These are phyloP conservation scores for Tachina grossa DNA, from an alignment of 2,888 invertebrate species.

Conservation along the genomic window DNA sequence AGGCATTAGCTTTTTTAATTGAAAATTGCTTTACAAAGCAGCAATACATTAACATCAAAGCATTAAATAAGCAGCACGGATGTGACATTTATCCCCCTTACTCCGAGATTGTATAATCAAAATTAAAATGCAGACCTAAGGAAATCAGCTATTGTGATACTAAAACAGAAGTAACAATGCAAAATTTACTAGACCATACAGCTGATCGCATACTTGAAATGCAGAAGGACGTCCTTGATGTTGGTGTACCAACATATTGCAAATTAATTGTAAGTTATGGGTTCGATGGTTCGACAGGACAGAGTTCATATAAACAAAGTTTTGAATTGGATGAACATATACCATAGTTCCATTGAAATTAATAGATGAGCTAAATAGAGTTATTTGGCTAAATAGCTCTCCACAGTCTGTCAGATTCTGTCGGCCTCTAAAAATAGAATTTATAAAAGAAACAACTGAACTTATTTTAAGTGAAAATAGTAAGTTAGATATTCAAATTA, in stretches of 20 bases:
- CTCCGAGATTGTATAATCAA: slow-evolving; percentile 5
- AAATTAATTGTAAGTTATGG: slow-evolving; percentile 16
- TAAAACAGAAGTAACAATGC: slow-evolving; percentile 21
- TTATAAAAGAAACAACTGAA: too few species aligned
- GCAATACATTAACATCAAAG: too few species aligned
- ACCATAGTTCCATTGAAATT: slow-evolving; percentile 22
- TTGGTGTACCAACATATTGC: slow-evolving; percentile 13
- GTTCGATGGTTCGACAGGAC: slow-evolving; percentile 18
- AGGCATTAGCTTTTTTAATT: too few species aligned
- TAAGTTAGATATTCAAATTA: too few species aligned
- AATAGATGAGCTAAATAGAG: not conserved
- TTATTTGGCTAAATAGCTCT: too few species aligned
- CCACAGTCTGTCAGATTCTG: too few species aligned
- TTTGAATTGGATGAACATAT: slow-evolving; percentile 1
- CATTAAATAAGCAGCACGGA: not conserved
- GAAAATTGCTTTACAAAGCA: too few species aligned
- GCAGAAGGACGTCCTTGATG: slow-evolving; percentile 6
- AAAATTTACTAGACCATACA: not conserved
- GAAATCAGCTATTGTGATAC: too few species aligned
- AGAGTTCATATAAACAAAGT: not conserved
- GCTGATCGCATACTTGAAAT: too few species aligned
- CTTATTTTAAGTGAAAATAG: too few species aligned
- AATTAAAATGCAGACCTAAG: too few species aligned
- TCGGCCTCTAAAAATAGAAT: too few species aligned
- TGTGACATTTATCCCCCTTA: slow-evolving; percentile 6